phyloP scores from a whole-genome alignment of 2,797 vertebrate species.

The Falco columbarius region DNA sequence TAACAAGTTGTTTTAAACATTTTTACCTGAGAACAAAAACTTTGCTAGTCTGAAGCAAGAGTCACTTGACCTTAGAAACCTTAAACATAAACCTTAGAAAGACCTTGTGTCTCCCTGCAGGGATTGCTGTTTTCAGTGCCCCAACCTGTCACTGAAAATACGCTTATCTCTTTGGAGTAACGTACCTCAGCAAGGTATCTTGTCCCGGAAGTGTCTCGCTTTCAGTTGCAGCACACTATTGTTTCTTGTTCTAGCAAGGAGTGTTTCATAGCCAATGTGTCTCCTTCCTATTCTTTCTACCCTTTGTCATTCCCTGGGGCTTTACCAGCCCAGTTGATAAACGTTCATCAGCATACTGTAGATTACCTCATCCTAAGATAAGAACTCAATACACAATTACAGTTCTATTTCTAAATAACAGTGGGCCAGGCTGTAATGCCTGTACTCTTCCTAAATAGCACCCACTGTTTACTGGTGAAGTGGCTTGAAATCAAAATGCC shows the following conservation, averaged over 20 bases:
- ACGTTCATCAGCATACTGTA: slow-evolving; percentile 38
- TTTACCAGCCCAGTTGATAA: slow-evolving; percentile 59
- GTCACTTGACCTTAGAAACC: neutral
- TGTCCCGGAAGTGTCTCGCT: slow-evolving; percentile 39
- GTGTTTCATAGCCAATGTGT: slow-evolving; percentile 56
- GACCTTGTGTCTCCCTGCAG: neutral
- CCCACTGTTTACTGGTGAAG: neutral
- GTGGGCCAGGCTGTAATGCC: slow-evolving; percentile 13
- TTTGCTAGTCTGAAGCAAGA: neutral
- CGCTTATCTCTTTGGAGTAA: neutral
- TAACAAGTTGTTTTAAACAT: neutral
- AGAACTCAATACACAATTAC: slow-evolving; percentile 67
- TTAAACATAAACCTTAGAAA: neutral
- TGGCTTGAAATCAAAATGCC: neutral
- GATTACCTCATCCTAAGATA: slow-evolving; percentile 67
- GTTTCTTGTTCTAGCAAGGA: slow-evolving; percentile 64
- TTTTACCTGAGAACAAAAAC: neutral
- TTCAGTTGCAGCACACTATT: slow-evolving; percentile 42
- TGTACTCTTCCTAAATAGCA: neutral
- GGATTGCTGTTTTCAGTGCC: neutral
- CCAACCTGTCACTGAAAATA: neutral
- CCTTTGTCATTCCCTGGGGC: slow-evolving; percentile 65
- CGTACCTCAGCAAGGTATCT: slow-evolving; percentile 20
- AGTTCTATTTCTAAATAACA: slow-evolving; percentile 63
- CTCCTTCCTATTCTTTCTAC: slow-evolving; percentile 56